These are phyloP conservation scores for Nanger granti DNA, from an alignment of 2,113 vertebrate species.

Conservation along the genomic window DNA sequence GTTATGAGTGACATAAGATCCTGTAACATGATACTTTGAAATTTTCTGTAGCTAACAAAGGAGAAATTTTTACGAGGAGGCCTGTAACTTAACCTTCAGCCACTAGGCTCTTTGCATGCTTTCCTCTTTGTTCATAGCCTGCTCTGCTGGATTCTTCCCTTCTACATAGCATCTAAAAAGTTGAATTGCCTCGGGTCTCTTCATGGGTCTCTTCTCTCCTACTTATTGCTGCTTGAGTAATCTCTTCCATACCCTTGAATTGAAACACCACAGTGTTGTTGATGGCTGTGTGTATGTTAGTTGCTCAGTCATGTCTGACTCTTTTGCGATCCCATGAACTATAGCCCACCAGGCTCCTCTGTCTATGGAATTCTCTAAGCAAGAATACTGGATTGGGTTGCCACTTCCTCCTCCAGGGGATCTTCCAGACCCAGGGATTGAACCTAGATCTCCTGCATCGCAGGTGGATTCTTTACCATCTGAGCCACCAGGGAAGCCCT, in stretches of 20 bases:
- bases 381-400: neutral
- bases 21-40: neutral
- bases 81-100: neutral
- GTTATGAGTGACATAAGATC: neutral
- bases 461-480: neutral
- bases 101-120: neutral
- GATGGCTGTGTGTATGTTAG: neutral
- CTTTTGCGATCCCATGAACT: neutral
- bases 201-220: neutral
- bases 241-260: neutral
- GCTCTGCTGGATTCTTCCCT: neutral
- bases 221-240: neutral
- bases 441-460: neutral
- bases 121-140: neutral
- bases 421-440: neutral
- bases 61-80: neutral
- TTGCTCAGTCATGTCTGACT: neutral
- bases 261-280: neutral
- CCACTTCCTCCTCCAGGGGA: neutral
- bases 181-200: conserved; percentile 9
- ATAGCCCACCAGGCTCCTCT: neutral
- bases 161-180: neutral
- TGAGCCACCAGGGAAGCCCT: neutral
- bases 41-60: neutral
- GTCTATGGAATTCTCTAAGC: neutral